Percentiles rank a stretch among this genome's conserved stretches.
Evolutionary conservation across 2,888 invertebrate species (phyloP).

Genomic region (Polydrusus tereticollis): DNA sequence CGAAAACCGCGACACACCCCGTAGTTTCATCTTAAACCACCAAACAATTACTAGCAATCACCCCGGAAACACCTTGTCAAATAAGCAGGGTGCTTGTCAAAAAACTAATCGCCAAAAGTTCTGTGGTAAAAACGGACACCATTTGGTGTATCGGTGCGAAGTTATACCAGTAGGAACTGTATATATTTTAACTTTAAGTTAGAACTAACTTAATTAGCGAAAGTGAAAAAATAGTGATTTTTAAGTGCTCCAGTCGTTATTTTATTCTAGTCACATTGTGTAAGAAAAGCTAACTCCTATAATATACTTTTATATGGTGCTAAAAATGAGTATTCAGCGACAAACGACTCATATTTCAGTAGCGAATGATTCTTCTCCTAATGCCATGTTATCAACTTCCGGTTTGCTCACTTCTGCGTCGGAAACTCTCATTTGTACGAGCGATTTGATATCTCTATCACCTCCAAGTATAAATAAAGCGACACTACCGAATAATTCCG

Average conservation of each 20-base stretch:
- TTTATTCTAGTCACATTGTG: not conserved
- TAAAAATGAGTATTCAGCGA: slow-evolving; percentile 27
- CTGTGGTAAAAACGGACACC: slow-evolving; percentile 26
- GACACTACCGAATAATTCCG: not conserved
- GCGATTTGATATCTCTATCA: slow-evolving; percentile 17
- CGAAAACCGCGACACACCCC: slow-evolving; percentile 29
- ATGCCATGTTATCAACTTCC: not conserved
- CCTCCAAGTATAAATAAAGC: not conserved
- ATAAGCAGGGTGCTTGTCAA: slow-evolving; percentile 40
- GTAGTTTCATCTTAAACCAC: slow-evolving; percentile 37
- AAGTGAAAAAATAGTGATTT: not conserved
- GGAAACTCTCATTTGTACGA: slow-evolving; percentile 1
- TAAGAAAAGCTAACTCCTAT: not conserved
- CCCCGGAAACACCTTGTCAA: slow-evolving; percentile 45
- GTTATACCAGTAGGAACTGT: slow-evolving; percentile 15
- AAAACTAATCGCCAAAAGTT: slow-evolving; percentile 23
- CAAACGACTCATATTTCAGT: not conserved
- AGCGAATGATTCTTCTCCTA: not conserved
- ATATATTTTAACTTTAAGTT: not conserved
- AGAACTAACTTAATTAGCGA: not conserved
- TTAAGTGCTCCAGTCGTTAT: not conserved
- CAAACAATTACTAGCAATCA: slow-evolving; percentile 45
- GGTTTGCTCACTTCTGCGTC: not conserved
- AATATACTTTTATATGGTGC: not conserved
- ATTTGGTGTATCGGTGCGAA: slow-evolving; percentile 9